Evolutionary conservation across 2,888 invertebrate genomes (phyloP), one percentile per base, ranked within the genome.

Genomic region (Anodontia alba): DNA sequence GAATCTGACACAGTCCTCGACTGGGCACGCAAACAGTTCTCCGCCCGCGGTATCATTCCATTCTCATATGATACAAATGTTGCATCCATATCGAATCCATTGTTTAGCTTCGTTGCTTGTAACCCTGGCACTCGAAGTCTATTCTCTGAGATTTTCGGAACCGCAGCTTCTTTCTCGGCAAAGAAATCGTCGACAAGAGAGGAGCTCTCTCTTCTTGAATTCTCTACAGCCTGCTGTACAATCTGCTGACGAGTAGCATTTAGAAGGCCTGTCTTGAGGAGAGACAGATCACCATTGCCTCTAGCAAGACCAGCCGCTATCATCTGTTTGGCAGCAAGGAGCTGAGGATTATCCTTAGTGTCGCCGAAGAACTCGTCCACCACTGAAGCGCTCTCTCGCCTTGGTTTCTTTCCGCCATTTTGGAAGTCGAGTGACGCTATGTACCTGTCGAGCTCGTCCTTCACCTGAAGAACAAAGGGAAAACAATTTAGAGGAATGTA

Each of bases 381-480:
- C 82, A 96, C 95, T 20, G 96, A 95, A 26, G 96, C 96, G 89
- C 96, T 95, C 93, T 96, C 95, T 86, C 96, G 94, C 84, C 96
- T 94, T 87, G 95, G 95, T 93, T 96, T 96, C 74, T 90, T 91
- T n/a, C 74, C 81, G 49, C 78, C 78, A 75, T 81, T 83, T 74
- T 80, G 76, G 73, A 72, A 82, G 81, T 79, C 89, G 54, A 81
- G 88, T 76, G 87, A 85, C 66, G 89, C 81, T 31, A 97, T 96
- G 95, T 97, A 96, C 88, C 96, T 96, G 95, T 97, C 97, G 95
- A 97, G 95, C 94, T 97, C 97, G 46, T 82, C 88, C 57, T 82
- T 84, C 36, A 84, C 86, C 90, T 91, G 88, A 26, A 89, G 84
- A 68, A 38, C 5, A 38, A n/a, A n/a, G 33, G 76, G 15, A 26